phyloP scores from a whole-genome alignment of 2,888 invertebrate genomes.

The Apocheima hispidaria region DNA sequence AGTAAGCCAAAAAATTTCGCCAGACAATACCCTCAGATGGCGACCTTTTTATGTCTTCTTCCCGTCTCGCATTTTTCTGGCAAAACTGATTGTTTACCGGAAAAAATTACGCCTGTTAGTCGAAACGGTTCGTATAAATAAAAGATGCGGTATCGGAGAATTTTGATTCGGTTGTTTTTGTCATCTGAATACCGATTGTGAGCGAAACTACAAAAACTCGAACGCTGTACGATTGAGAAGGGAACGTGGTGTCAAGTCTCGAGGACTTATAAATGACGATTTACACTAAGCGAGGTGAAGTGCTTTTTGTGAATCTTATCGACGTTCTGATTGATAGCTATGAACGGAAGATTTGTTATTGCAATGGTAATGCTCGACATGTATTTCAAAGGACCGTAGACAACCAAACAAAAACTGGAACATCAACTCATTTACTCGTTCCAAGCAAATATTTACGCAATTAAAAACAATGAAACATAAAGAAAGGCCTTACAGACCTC shows the following conservation, averaged over 20 bases:
- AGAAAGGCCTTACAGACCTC: too few relatives aligned
- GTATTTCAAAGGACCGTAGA: not conserved
- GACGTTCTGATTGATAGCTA: conserved; percentile 19
- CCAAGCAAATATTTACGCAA: too few relatives aligned
- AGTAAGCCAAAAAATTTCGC: conserved; percentile 64
- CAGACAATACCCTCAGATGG: conserved; percentile 58
- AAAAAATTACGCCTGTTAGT: conserved; percentile 86
- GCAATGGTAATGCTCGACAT: not conserved
- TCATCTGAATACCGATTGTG: conserved; percentile 68
- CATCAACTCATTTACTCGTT: too few relatives aligned
- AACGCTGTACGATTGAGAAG: conserved; percentile 70
- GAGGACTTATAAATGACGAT: conserved; percentile 64
- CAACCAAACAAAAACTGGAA: conserved; percentile 3
- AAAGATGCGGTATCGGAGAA: conserved; percentile 79
- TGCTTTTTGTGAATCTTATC: conserved; percentile 35
- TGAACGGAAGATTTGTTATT: conserved; percentile 22
- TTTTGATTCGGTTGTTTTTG: conserved; percentile 84
- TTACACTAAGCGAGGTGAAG: conserved; percentile 53
- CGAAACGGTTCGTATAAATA: conserved; percentile 80
- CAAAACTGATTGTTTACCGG: conserved; percentile 86
- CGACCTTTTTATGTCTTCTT: conserved; percentile 80
- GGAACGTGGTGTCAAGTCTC: conserved; percentile 73
- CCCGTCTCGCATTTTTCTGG: conserved; percentile 83
- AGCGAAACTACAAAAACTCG: conserved; percentile 66
- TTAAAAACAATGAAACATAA: too few relatives aligned